Base-by-base conservation (phyloP, 2,797 vertebrate genomes). In the Hipposideros larvatus region DNA sequence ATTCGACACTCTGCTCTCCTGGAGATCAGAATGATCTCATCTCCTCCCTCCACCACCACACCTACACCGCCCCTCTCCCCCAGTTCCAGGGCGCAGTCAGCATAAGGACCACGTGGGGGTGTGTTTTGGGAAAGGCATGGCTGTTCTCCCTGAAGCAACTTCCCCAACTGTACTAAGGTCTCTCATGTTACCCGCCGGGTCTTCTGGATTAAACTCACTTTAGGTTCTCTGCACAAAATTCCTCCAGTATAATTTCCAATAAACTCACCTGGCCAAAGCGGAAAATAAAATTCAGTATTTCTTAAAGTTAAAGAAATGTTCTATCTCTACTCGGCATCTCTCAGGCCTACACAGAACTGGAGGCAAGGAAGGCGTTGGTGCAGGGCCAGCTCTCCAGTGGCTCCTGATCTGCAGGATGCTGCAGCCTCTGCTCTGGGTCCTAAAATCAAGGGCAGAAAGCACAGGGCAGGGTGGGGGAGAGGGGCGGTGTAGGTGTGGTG, bases 281-380 rank as follows among this genome's bases (percentile, higher is more conserved):
- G 34, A 87, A 95, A 94, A 87, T 53, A 66, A 65, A 87, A 90
- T 37, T 79, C 10, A 77, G 0, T 41, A 41, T 82, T 70, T 86
- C 70, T 91, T 34, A 53, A 28, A 70, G 78, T 71, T 73, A 78
- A 93, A 79, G 78, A 89, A 53, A 91, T 11, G 15, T 28, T 21
- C 2, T 55, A 19, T 68, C 51, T 48, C 11, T 19, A 8, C 13
- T 26, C 18, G 5, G 26, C 19, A 16, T 55, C 83, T 70, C 7
- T 14, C 9, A 59, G 37, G 14, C 31, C 15, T 63, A 71, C 10
- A n/a, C 15, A 86, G 21, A 91, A 24, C n/a, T n/a, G 5, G 41
- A 7, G 11, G 11, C 57, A 79, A 24, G 26, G 46, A 61, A 79
- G 18, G 21, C 13, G 28, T 6, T 51, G 48, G 46, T 63, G 31